Conservation (phyloP, 2,797 vertebrate genomes). For the Lycodopsis pacificus region DNA sequence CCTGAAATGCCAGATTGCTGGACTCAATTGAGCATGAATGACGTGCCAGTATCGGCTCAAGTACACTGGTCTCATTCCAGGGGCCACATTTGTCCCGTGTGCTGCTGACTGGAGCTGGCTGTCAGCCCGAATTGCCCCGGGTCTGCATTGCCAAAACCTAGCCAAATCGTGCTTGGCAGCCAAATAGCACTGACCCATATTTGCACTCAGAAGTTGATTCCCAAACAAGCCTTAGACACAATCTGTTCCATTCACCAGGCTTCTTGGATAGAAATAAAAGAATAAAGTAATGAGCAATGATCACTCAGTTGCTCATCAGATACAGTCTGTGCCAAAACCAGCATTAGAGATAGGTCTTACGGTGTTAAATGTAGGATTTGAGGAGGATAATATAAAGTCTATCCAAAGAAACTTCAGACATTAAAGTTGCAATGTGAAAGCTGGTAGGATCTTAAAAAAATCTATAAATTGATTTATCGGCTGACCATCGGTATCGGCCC, state of each 20-base stretch:
- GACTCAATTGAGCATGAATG: conserved; percentile 3
- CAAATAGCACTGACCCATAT: not conserved
- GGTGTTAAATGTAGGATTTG: not conserved
- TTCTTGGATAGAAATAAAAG: not conserved
- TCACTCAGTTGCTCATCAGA: conserved; percentile 3
- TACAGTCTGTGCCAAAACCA: not conserved
- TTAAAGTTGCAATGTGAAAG: not conserved
- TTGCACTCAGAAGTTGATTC: conserved; percentile 5
- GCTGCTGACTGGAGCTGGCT: conserved; percentile 33
- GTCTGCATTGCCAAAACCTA: not conserved
- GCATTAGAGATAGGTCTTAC: not conserved
- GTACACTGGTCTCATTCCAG: conserved; percentile 18
- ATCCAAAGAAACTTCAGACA: not conserved
- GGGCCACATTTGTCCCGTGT: conserved; percentile 30
- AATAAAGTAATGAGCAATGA: conserved; percentile 4
- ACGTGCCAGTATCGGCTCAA: conserved; percentile 23
- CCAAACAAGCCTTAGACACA: not conserved
- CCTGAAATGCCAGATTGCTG: conserved; percentile 28
- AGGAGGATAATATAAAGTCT: not conserved
- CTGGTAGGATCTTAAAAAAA: not conserved
- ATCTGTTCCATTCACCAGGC: not conserved
- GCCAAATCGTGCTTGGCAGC: conserved; percentile 33
- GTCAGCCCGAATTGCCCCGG: conserved; percentile 12
- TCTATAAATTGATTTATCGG: too few species aligned
- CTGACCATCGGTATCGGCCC: not conserved